Percentiles rank a stretch among this genome's conserved stretches.
These are phyloP conservation scores for Dicyrtomina minuta DNA, from an alignment of 2,888 invertebrate species.

Conservation along the genomic window DNA sequence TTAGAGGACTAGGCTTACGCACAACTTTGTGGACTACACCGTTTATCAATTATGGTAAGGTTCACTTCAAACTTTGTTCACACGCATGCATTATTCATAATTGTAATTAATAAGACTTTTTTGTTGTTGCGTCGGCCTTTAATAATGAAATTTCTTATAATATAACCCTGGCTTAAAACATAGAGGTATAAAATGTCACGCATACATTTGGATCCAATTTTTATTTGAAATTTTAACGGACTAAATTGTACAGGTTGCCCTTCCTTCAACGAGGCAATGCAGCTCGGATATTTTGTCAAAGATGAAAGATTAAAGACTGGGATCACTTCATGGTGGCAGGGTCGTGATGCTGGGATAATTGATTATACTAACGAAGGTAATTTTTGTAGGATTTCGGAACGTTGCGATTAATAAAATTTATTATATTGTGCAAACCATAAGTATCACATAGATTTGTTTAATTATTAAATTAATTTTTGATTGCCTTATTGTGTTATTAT, in stretches of 20 bases:
- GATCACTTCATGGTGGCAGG: conserved; percentile 60
- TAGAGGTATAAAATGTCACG: too few relatives aligned
- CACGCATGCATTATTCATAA: background rate
- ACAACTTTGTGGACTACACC: conserved; percentile 82
- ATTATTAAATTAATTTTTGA: background rate
- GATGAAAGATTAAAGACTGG: conserved; percentile 54
- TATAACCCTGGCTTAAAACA: too few relatives aligned
- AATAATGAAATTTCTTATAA: background rate
- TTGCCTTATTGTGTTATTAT: too few relatives aligned
- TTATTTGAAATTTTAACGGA: too few relatives aligned
- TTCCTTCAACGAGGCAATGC: conserved; percentile 29
- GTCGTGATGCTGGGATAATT: conserved; percentile 61
- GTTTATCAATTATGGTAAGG: conserved; percentile 67
- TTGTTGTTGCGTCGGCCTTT: background rate
- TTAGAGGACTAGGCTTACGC: background rate
- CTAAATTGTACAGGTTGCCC: conserved; percentile 31
- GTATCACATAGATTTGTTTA: background rate
- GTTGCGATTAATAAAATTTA: background rate
- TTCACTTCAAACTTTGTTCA: background rate
- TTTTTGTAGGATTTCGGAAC: background rate
- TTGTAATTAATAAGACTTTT: background rate
- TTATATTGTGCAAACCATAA: background rate
- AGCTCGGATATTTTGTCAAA: conserved; percentile 63
- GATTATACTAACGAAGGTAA: conserved; percentile 68
- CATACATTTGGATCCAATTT: too few relatives aligned